phyloP scores from a whole-genome alignment of 2,888 invertebrate species.

The Eristalinus aeneus region DNA sequence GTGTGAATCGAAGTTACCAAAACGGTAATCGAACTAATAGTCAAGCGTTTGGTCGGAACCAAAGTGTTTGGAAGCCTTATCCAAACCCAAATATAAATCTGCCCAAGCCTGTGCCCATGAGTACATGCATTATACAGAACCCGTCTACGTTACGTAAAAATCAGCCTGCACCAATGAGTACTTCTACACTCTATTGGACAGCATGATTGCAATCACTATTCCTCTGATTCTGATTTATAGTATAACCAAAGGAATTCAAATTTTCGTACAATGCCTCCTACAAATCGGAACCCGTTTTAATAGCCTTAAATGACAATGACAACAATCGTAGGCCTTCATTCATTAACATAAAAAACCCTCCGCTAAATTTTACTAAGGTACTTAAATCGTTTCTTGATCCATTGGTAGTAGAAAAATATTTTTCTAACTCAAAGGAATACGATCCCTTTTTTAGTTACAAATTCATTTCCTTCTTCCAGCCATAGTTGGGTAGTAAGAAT shows the following conservation, averaged over 20 bases:
- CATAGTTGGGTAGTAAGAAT: no score
- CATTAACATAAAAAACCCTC: not conserved
- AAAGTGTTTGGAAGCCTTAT: slow-evolving; percentile 36
- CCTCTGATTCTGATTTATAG: not conserved
- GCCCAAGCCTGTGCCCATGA: slow-evolving; percentile 18
- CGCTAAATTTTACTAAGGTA: no score
- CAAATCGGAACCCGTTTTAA: not conserved
- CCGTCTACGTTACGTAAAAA: not conserved
- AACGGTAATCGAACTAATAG: slow-evolving; percentile 9
- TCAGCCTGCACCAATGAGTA: not conserved
- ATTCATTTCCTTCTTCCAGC: no score
- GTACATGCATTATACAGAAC: slow-evolving; percentile 19
- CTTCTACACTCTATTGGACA: not conserved
- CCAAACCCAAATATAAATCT: not conserved
- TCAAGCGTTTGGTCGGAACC: slow-evolving; percentile 28
- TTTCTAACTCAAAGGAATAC: no score
- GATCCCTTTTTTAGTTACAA: no score
- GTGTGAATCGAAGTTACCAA: not conserved
- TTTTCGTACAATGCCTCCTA: not conserved
- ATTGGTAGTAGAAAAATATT: no score
- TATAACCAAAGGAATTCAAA: no score
- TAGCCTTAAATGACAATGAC: not conserved
- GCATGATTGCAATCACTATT: not conserved
- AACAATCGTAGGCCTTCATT: not conserved
- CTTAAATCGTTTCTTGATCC: no score